Conservation (phyloP, 2,113 vertebrate species). For the Rhinolophus ferrumequinum region DNA sequence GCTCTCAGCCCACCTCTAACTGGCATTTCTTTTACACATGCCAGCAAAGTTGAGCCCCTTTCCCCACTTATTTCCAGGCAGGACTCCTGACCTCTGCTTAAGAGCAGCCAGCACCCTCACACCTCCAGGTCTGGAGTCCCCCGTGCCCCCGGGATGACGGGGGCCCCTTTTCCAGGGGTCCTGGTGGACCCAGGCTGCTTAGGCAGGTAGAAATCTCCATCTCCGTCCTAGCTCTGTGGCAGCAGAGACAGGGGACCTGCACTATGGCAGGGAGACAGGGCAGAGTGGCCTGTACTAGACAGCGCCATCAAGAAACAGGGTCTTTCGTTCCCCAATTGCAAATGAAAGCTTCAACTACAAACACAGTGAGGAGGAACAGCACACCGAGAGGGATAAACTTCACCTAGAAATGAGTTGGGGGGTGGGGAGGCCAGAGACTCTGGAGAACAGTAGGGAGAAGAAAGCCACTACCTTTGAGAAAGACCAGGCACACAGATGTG, state of each 20-base stretch:
- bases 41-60: neutral
- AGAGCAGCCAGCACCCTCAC: neutral
- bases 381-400: neutral
- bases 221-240: neutral
- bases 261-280: neutral
- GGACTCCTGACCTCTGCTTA: neutral
- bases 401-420: neutral
- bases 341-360: neutral
- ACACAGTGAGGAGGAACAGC: neutral
- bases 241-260: neutral
- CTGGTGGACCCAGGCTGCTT: neutral
- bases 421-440: neutral
- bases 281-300: neutral
- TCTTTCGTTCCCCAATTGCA: neutral
- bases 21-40: neutral
- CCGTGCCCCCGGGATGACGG: neutral
- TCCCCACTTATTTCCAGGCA: neutral
- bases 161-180: neutral
- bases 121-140: neutral
- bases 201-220: neutral
- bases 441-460: neutral
- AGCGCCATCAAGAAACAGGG: neutral
- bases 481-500: neutral
- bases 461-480: neutral
- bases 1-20: neutral